Percentiles rank a stretch among this genome's conserved stretches.
These are phyloP conservation scores for Boloria selene DNA, from an alignment of 2,888 invertebrate species.

Conservation along the genomic window DNA sequence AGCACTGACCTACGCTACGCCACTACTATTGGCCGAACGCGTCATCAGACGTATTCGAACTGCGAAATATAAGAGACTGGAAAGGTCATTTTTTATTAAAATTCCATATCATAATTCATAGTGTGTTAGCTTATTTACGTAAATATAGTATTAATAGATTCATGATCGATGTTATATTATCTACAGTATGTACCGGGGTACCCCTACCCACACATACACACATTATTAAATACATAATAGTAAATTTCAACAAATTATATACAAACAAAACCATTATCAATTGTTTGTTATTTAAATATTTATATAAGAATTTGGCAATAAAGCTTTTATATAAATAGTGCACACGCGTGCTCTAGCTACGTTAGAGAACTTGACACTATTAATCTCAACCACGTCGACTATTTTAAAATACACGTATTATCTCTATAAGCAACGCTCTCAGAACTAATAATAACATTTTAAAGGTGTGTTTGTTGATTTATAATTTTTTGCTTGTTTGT, in stretches of 20 bases:
- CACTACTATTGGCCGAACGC: slow-evolving; percentile 54
- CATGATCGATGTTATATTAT: no score
- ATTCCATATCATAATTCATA: background rate
- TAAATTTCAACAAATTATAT: background rate
- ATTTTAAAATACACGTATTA: background rate
- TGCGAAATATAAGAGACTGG: slow-evolving; percentile 41
- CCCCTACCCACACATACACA: background rate
- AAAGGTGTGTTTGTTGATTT: no score
- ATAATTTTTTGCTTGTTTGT: no score
- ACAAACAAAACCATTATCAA: background rate
- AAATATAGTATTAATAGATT: no score
- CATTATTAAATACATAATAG: background rate
- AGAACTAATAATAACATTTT: no score
- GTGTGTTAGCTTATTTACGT: background rate
- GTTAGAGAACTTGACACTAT: slow-evolving; percentile 9
- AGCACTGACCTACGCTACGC: slow-evolving; percentile 75
- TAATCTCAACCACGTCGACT: slow-evolving; percentile 1
- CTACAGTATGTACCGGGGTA: no score
- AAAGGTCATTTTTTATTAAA: slow-evolving; percentile 39
- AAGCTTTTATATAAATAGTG: slow-evolving; percentile 19
- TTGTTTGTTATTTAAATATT: background rate
- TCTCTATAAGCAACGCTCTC: no score
- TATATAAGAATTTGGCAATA: slow-evolving; percentile 13
- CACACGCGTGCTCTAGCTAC: slow-evolving; percentile 22
- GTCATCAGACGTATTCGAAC: slow-evolving; percentile 54